These are phyloP conservation scores for Gymnorhina tibicen DNA, from an alignment of 2,113 vertebrate genomes.

Conservation along the genomic window DNA sequence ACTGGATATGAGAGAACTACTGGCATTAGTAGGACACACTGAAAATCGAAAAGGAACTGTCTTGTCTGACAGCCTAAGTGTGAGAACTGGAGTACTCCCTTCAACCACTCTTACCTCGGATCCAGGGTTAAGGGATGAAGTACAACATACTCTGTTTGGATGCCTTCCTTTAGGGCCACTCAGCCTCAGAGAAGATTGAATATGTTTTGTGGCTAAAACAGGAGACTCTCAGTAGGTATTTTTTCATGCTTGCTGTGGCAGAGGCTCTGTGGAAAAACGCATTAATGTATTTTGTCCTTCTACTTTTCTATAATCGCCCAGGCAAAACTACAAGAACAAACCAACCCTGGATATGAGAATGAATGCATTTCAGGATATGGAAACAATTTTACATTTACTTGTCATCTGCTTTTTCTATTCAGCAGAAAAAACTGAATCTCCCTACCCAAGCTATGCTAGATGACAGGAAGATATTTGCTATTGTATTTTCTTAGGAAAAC, in stretches of 20 bases:
- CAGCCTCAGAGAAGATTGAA: neutral
- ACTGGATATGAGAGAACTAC: neutral
- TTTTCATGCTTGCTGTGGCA: neutral
- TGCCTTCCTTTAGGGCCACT: neutral
- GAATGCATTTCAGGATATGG: neutral
- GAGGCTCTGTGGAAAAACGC: neutral
- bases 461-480: neutral
- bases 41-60: neutral
- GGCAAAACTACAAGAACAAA: neutral
- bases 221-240: neutral
- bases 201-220: neutral
- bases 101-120: neutral
- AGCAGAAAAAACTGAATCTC: neutral
- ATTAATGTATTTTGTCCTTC: neutral
- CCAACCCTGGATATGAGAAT: neutral
- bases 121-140: neutral
- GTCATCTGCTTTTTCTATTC: neutral
- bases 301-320: neutral
- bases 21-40: neutral
- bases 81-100: neutral
- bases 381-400: neutral
- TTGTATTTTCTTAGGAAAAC: neutral
- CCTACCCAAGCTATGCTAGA: neutral
- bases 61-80: neutral
- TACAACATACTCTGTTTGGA: neutral